Percentiles rank a stretch among this genome's conserved stretches.
Conservation (phyloP, 2,113 vertebrate genomes). For the Tyto alba region DNA sequence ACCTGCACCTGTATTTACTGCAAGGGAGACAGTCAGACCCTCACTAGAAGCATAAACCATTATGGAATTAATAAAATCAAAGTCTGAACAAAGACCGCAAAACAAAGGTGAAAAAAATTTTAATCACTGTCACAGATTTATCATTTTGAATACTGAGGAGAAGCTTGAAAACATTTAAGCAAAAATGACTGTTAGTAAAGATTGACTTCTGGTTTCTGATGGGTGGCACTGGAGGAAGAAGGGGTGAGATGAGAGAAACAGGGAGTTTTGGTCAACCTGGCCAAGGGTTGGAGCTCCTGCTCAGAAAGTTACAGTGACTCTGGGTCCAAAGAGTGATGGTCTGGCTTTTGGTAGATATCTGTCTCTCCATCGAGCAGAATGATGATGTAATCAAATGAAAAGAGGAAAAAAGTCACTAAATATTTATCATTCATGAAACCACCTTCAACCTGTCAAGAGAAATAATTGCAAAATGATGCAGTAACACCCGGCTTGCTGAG, state of each 20-base stretch:
- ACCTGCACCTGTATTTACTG: neutral
- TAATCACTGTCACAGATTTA: neutral
- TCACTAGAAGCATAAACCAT: neutral
- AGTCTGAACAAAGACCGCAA: neutral
- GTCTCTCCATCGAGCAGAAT: neutral
- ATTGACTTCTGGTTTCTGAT: neutral
- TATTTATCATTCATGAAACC: neutral
- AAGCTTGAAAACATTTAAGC: neutral
- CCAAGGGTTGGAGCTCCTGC: neutral
- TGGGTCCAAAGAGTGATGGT: neutral
- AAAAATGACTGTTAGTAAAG: neutral
- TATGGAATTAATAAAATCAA: neutral
- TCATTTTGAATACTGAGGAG: neutral
- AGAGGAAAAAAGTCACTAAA: neutral
- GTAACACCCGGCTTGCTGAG: neutral
- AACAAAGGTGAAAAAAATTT: neutral
- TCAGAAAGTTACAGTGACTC: neutral
- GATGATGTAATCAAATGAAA: neutral
- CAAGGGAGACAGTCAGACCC: neutral
- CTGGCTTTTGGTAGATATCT: neutral
- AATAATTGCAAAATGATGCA: constrained; percentile 16
- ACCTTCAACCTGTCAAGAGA: neutral
- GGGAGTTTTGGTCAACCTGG: neutral
- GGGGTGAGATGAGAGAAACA: neutral
- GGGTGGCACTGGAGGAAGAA: neutral